Evolutionary conservation across 2,113 vertebrate genomes (phyloP).

Genomic region (Aegypius monachus): DNA sequence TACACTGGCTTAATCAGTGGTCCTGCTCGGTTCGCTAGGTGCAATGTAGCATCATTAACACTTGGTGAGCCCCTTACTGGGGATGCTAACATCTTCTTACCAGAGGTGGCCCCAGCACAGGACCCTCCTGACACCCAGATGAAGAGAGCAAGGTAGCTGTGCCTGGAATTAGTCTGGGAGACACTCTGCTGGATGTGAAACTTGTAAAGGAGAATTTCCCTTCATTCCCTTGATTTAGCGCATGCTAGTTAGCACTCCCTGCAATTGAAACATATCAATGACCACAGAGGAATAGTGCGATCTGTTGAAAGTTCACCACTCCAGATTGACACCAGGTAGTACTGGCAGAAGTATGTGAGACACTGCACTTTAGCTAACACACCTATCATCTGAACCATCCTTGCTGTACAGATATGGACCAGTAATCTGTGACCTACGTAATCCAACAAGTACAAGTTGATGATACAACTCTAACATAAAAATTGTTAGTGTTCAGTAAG

Average conservation of each 20-base stretch:
- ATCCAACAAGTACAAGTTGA: neutral
- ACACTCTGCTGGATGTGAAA: neutral
- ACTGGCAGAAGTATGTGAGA: neutral
- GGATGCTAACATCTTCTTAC: neutral
- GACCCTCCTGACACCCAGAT: neutral
- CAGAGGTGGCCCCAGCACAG: neutral
- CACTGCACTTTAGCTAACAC: neutral
- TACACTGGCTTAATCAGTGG: neutral
- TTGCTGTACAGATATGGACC: neutral
- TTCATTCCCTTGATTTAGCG: neutral
- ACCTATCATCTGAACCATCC: neutral
- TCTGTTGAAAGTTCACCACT: neutral
- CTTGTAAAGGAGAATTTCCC: neutral
- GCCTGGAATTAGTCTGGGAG: neutral
- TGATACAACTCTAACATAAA: neutral
- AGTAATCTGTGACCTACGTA: neutral
- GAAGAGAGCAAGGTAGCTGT: neutral
- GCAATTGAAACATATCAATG: neutral
- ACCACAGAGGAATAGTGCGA: neutral
- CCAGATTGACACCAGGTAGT: neutral
- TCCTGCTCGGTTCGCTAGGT: neutral
- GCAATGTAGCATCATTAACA: rapidly evolving
- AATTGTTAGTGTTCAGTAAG: neutral
- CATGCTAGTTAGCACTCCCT: neutral
- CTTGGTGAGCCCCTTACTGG: neutral